Percentiles rank a stretch among this genome's conserved stretches.
Conservation (phyloP, 1,140 invertebrate species). For the Platorchestia sp. region DNA sequence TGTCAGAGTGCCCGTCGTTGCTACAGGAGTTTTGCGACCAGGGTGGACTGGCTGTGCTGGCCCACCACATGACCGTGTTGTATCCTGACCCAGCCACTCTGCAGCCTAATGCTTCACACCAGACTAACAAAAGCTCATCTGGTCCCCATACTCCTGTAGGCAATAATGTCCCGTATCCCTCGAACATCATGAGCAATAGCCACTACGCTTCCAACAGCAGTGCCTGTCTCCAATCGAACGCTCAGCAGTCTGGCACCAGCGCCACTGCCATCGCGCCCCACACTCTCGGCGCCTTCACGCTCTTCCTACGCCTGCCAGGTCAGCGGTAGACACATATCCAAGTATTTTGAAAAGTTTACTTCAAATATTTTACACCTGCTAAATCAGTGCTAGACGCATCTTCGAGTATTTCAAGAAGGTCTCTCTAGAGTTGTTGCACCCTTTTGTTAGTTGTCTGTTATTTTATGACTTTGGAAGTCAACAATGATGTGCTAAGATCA, state of each 20-base stretch:
- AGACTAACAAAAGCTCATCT: background rate
- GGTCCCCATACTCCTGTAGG: slow-evolving; percentile 23
- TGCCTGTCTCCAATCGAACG: background rate
- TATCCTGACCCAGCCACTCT: slow-evolving; percentile 79
- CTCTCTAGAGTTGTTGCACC: too few species aligned
- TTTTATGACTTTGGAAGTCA: too few species aligned
- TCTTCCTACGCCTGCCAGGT: slow-evolving; percentile 86
- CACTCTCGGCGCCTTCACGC: slow-evolving; percentile 88
- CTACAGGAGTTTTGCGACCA: slow-evolving; percentile 86
- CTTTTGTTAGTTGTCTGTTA: too few species aligned
- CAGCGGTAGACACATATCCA: background rate
- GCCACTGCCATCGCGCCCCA: slow-evolving; percentile 83
- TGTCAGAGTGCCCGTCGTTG: slow-evolving; percentile 73
- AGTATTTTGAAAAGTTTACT: background rate
- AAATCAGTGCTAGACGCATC: too few species aligned
- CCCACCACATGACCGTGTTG: slow-evolving; percentile 86
- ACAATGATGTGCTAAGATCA: too few species aligned
- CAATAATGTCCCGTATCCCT: background rate
- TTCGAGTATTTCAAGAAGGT: too few species aligned
- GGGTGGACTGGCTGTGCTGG: slow-evolving; percentile 88
- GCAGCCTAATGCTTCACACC: background rate
- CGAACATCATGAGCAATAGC: background rate
- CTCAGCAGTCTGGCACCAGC: background rate
- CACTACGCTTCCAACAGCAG: background rate
- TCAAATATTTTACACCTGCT: too few species aligned